A percentile compares a stretch with the other conserved stretches of the same genome.
These are phyloP conservation scores for Bilobella aurantiaca DNA, from an alignment of 1,140 invertebrate species.

Conservation along the genomic window DNA sequence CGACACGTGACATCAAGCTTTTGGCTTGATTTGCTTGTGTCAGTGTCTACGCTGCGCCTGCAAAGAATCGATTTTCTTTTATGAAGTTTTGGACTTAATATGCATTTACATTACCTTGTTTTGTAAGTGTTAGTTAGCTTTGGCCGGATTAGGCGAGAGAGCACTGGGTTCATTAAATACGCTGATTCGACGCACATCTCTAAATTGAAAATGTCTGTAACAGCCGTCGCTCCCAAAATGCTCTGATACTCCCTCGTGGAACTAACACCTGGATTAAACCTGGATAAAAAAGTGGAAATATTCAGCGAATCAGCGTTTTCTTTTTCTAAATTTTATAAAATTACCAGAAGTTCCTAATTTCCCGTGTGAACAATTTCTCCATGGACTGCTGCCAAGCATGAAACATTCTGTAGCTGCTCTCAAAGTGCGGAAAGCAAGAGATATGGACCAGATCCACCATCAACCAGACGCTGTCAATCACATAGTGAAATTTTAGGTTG, in stretches of 20 bases:
- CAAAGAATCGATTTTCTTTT: too few relatives aligned
- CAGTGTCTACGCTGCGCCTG: too few relatives aligned
- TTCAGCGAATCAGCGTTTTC: neutral
- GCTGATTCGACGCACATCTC: slow-evolving; percentile 24
- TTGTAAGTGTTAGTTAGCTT: neutral
- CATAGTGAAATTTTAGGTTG: slow-evolving; percentile 16
- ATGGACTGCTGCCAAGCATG: slow-evolving; percentile 22
- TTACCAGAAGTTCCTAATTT: slow-evolving; percentile 23
- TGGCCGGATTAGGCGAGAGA: slow-evolving; percentile 9
- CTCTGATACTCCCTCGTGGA: slow-evolving; percentile 13
- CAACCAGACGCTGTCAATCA: slow-evolving; percentile 19
- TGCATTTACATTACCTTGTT: neutral
- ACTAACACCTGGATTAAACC: slow-evolving; percentile 13
- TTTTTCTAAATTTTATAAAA: neutral
- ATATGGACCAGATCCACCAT: slow-evolving; percentile 22
- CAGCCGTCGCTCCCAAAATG: slow-evolving; percentile 12
- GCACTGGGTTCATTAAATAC: slow-evolving; percentile 1
- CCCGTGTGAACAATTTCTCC: slow-evolving; percentile 25
- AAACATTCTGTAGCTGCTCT: slow-evolving; percentile 16
- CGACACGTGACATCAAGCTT: slow-evolving; percentile 8
- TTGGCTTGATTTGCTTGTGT: too few relatives aligned
- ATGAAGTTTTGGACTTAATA: too few relatives aligned
- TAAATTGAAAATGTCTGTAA: slow-evolving; percentile 22
- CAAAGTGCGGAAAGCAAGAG: slow-evolving; percentile 11
- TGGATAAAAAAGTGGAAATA: slow-evolving; percentile 1